phyloP scores from a whole-genome alignment of 2,113 vertebrate genomes.

The Pontoporia blainvillei region DNA sequence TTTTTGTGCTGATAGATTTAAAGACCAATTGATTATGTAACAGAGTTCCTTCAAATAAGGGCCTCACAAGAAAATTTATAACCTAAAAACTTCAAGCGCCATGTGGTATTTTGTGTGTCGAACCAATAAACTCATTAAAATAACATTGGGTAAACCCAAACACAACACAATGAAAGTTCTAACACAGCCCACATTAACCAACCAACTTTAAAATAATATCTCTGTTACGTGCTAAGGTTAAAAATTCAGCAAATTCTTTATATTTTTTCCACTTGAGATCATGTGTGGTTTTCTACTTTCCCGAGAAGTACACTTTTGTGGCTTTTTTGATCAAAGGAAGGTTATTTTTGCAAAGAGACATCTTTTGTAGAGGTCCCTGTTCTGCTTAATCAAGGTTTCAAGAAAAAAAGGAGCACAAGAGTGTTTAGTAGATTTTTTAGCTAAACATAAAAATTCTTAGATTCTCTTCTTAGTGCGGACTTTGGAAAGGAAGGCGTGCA shows the following conservation, averaged over 20 bases:
- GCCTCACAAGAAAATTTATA: slow-evolving; percentile 50
- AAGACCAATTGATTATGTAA: slow-evolving; percentile 59
- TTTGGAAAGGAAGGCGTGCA: slow-evolving; percentile 47
- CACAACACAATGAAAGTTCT: slow-evolving; percentile 59
- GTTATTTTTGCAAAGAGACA: slow-evolving; percentile 60
- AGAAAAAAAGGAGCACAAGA: not conserved
- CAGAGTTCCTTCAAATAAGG: slow-evolving; percentile 48
- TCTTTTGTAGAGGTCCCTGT: slow-evolving; percentile 48
- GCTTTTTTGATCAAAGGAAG: slow-evolving; percentile 67
- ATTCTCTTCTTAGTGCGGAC: slow-evolving; percentile 17
- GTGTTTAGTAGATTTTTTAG: not conserved
- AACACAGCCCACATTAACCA: slow-evolving; percentile 62
- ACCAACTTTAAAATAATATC: slow-evolving; percentile 73
- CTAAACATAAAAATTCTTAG: slow-evolving; percentile 11
- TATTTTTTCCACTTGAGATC: slow-evolving; percentile 77
- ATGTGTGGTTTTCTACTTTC: slow-evolving; percentile 70
- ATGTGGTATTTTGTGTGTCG: slow-evolving; percentile 30
- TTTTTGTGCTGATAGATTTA: slow-evolving; percentile 9
- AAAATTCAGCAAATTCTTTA: slow-evolving; percentile 74
- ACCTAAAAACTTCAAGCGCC: slow-evolving; percentile 37
- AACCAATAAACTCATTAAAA: slow-evolving; percentile 72
- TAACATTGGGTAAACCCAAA: slow-evolving; percentile 63
- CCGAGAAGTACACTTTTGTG: slow-evolving; percentile 65
- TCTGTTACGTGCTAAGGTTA: slow-evolving; percentile 70
- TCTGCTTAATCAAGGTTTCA: slow-evolving; percentile 48